These are phyloP conservation scores for Smutsia gigantea DNA, from an alignment of 2,797 vertebrate species.

Conservation along the genomic window DNA sequence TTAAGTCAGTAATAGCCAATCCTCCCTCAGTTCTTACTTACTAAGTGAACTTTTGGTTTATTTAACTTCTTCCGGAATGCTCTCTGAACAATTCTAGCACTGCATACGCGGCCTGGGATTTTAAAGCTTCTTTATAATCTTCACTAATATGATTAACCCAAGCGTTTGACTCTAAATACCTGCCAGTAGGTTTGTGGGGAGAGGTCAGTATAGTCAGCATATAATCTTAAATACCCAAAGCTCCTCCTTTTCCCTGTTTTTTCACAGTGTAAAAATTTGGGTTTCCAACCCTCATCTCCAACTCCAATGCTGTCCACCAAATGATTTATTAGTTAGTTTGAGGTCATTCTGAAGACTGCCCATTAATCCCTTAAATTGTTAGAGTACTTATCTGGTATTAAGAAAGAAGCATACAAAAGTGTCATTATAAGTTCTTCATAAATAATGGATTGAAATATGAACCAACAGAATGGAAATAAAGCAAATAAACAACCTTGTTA, in stretches of 20 bases:
- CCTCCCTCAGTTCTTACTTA: background rate
- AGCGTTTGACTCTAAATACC: conserved; percentile 57
- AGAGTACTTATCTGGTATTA: conserved; percentile 72
- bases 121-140: conserved; percentile 90
- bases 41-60: background rate
- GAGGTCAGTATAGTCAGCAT: background rate
- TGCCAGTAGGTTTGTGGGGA: background rate
- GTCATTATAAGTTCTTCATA: background rate
- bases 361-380: conserved; percentile 55
- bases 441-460: conserved; percentile 29
- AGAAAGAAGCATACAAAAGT: conserved; percentile 45
- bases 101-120: conserved; percentile 81
- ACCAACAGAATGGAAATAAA: background rate
- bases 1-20: background rate
- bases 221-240: background rate
- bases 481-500: background rate
- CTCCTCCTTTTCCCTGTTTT: background rate
- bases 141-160: conserved; percentile 90
- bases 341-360: conserved; percentile 70
- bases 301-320: background rate
- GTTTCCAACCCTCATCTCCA: background rate
- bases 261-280: background rate
- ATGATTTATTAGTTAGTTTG: background rate
- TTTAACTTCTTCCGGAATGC: conserved; percentile 45
- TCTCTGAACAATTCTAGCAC: conserved; percentile 81